These are phyloP conservation scores for Philopotamus ludificatus DNA, from an alignment of 1,140 invertebrate species.

Conservation along the genomic window DNA sequence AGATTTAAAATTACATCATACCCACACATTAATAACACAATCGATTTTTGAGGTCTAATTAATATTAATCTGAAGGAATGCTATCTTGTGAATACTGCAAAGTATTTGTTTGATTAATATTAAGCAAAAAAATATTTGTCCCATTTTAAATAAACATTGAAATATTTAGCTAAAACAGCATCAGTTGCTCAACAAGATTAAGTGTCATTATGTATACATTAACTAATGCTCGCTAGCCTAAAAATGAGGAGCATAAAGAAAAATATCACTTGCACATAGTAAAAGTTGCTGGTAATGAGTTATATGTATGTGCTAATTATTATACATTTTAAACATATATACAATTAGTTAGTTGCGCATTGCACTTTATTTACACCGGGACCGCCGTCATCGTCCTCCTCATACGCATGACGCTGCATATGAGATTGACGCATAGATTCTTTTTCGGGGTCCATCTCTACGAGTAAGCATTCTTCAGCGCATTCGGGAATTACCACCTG, in stretches of 20 bases:
- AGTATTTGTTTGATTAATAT: neutral
- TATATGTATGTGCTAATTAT: conserved; percentile 13
- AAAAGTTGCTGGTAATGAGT: conserved; percentile 1
- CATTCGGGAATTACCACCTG: conserved; percentile 80
- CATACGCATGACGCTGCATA: conserved; percentile 65
- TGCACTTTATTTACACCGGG: conserved; percentile 73
- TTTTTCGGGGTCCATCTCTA: conserved; percentile 72
- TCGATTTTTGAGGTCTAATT: too few relatives aligned
- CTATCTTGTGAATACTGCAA: conserved; percentile 15
- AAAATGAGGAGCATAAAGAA: conserved; percentile 11
- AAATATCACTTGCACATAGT: conserved; percentile 18
- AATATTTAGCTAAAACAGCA: conserved; percentile 12
- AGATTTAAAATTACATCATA: too few relatives aligned
- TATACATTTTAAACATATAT: conserved; percentile 8
- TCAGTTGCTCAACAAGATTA: conserved; percentile 8
- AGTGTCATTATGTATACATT: neutral
- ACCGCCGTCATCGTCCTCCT: conserved; percentile 69
- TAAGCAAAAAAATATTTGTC: neutral
- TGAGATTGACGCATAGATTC: conserved; percentile 62
- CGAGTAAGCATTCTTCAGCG: conserved; percentile 76
- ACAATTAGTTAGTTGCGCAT: conserved; percentile 81
- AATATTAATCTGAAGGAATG: conserved; percentile 16
- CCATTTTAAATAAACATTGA: neutral
- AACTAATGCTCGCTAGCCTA: conserved; percentile 17
- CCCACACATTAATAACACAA: too few relatives aligned